Base-by-base conservation (phyloP, 1,140 invertebrate genomes). In the Listronotus oregonensis region DNA sequence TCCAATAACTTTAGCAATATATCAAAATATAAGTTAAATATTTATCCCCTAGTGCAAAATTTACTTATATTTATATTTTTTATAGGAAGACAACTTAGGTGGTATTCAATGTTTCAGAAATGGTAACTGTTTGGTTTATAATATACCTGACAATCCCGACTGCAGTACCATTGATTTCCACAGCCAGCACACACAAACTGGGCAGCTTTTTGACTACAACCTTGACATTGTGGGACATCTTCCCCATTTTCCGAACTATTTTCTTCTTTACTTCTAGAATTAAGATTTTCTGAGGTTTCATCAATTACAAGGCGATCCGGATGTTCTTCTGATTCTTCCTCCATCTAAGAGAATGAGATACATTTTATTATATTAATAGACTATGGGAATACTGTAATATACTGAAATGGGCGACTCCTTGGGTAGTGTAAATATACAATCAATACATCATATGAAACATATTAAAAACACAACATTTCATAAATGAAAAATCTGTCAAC, bases 91-190 rank as follows among this genome's bases (percentile, higher is more conserved):
- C n/a, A n/a, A n/a, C n/a, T n/a, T n/a, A n/a, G n/a, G n/a, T n/a
- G n/a, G n/a, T n/a, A n/a, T n/a, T n/a, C n/a, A n/a, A n/a, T n/a
- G n/a, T n/a, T n/a, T n/a, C n/a, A n/a, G n/a, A n/a, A n/a, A n/a
- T n/a, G n/a, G n/a, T n/a, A n/a, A n/a, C n/a, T n/a, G n/a, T n/a
- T n/a, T n/a, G n/a, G n/a, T n/a, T 5, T 15, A 66, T 40, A 34
- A 51, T 37, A 51, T 54, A 94, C 92, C 87, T 95, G 93, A 78
- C 93, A 95, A 71, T 93, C 90, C 55, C 90, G 81, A 75, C 89
- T 92, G 83, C 93, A 95, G 77, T 95, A 95, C 91, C 92, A 94
- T 80, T 94, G 91, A 80, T 92, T 93, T 54, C 87, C 88, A 76
- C 93, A 95, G 18, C 89, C 91, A 56, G 90, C 90, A 77, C 93